Base-by-base conservation (phyloP, 2,888 invertebrate genomes). In the Acanthopleura granulata region DNA sequence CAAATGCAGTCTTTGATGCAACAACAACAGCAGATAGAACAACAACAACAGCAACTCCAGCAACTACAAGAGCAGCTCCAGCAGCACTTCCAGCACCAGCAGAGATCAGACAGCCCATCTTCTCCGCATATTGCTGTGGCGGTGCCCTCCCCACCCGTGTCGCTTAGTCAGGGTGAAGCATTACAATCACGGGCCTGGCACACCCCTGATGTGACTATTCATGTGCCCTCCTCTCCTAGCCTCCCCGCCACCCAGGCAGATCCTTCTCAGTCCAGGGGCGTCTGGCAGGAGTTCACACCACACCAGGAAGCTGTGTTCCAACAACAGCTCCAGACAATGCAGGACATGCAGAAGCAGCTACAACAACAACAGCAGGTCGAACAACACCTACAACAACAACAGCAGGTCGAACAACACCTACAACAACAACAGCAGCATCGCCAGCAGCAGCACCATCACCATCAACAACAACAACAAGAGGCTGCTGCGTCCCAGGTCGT, bases 301-400 rank as follows among this genome's bases (percentile, higher is more conserved):
- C 80, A 81, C 62, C 77, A 78, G 49, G 79, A 79, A 74, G 76
- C 74, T 16, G 77, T 80, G 25, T 80, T 80, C 51, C 86, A 83
- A 71, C 79, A 85, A 15, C 83, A 84, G 77, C 78, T 80, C 62
- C 80, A 80, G 49, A 79, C 80, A 62, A 40, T 79, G 69, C 84
- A 83, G 51, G 79, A 82, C 57, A 81, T 81, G 73, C 81, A 81
- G 73, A 80, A 82, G 73, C 81, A 83, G 72, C 76, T 76, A 18
- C 76, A 78, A 69, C 76, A 78, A 69, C 82, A 84, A 73, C 80
- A 81, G 66, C 78, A 79, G 75, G 25, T 29, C 16, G 29, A 25
- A 16, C 74, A 77, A 40, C 71, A 66, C 27, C 62, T 49, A 25
- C 76, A 72, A 51, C 25, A 11, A 0, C 72, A 72, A 22, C 71